Conservation (phyloP, 2,888 invertebrate species). For the Drosophila antonietae region DNA sequence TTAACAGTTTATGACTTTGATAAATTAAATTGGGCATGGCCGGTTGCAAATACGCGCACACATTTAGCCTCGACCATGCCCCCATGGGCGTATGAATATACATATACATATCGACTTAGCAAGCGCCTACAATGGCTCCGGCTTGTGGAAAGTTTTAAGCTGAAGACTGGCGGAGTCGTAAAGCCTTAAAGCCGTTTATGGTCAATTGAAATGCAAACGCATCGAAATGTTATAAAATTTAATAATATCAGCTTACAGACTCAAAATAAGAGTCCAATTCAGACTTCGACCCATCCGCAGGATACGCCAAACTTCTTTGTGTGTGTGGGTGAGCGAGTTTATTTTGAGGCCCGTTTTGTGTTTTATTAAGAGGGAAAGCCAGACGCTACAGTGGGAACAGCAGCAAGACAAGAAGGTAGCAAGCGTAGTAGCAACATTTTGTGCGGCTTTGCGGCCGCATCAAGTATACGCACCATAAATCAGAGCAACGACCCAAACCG, state of each 20-base stretch:
- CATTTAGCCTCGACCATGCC: conserved; percentile 1
- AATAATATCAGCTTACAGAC: conserved; percentile 53
- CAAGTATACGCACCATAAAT: conserved; percentile 79
- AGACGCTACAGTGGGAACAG: conserved; percentile 1
- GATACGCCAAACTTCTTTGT: neutral
- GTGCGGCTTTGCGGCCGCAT: conserved; percentile 73
- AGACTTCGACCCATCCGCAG: neutral
- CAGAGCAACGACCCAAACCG: conserved; percentile 58
- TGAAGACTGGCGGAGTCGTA: conserved; percentile 25
- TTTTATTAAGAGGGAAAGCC: conserved; percentile 44
- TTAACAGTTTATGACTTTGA: conserved; percentile 78
- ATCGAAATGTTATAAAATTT: conserved; percentile 79
- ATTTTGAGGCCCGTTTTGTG: conserved; percentile 51
- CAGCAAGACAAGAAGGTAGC: conserved; percentile 16
- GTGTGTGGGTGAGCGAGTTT: conserved; percentile 10
- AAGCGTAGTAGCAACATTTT: conserved; percentile 40
- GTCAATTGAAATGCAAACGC: conserved; percentile 75
- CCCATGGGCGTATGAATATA: conserved; percentile 6
- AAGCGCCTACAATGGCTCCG: conserved; percentile 10
- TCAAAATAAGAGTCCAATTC: conserved; percentile 15
- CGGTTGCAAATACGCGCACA: conserved; percentile 17
- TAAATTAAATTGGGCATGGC: conserved; percentile 74
- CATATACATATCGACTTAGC: conserved; percentile 23
- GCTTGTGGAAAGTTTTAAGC: conserved; percentile 50
- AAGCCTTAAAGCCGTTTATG: conserved; percentile 69